Base-by-base conservation (phyloP, 2,888 invertebrate species). In the Synergus laeviventris region DNA sequence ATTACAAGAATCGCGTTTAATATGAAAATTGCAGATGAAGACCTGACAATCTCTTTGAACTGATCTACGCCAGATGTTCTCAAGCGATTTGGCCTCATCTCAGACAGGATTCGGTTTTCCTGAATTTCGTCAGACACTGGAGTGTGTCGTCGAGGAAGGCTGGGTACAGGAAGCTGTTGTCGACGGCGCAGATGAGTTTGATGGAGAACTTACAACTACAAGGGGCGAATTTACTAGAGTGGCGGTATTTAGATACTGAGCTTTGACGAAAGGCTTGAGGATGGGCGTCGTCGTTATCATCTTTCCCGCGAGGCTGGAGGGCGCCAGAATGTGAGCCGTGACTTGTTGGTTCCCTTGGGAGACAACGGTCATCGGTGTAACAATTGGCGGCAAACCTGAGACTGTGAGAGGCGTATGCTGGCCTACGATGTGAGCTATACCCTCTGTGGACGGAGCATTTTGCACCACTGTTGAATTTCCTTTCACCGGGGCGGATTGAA, bases 151-250 rank as follows among this genome's bases (percentile, higher is more conserved):
- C 70, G 86, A 83, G 74, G 84, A 81, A 74, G 88, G 85, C 83
- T 89, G 88, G 61, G 87, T 84, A 74, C 82, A 87, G 79, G 89
- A 87, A 73, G 88, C 83, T 9, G 90, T 86, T 45, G 89, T 85
- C 74, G 90, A 86, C 61, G 87, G 81, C 8, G 87, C 36, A 45
- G 85, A 81, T 11, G 87, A 85, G 39, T 86, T 88, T 39, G 91
- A 90, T 75, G 92, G 88, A 11, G 92, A 91, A 84, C 92, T 93
- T 56, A 94, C 94, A 39, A 94, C 94, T 77, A 95, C 94, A 74
- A 95, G 94, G 62, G 95, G 93, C 1, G 95, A 95, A 89, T 95
- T 95, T 70, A 95, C 93, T 78, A 95, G 91, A 78, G 93, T 92
- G 64, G 93, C 92, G 42, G 93, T 92, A 88, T 93, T 93, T 78